phyloP scores from a whole-genome alignment of 30 jellyfish, hydroid and myxozoan species.

The Cassiopea andromeda region DNA sequence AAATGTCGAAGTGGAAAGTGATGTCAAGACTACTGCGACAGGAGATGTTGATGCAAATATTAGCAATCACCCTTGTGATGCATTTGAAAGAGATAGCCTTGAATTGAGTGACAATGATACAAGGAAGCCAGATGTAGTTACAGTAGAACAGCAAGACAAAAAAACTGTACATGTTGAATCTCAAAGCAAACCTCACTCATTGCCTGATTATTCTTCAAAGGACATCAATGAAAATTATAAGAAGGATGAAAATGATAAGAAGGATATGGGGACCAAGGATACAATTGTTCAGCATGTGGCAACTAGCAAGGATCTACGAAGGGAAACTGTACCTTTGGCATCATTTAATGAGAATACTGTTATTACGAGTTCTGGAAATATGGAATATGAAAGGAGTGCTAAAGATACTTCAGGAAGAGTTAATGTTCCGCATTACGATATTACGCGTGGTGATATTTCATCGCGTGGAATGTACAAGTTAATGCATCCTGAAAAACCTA shows the following conservation, averaged over 20 bases:
- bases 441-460: background rate
- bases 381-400: background rate
- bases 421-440: background rate
- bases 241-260: background rate
- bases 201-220: background rate
- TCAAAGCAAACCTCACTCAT: background rate
- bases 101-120: background rate
- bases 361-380: background rate
- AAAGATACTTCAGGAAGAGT: background rate
- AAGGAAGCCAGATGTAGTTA: background rate
- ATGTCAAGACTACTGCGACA: background rate
- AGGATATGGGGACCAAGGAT: background rate
- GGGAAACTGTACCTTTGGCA: background rate
- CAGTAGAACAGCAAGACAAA: background rate
- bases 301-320: background rate
- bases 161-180: background rate
- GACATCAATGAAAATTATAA: background rate
- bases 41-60: background rate
- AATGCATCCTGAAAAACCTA: background rate
- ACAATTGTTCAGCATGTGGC: background rate
- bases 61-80: background rate
- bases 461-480: background rate
- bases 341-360: background rate
- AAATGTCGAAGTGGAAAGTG: background rate
- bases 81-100: background rate